Evolutionary conservation across 2,888 invertebrate species (phyloP), one percentile per base, ranked within the genome.

Genomic region (Aphodius granarius): DNA sequence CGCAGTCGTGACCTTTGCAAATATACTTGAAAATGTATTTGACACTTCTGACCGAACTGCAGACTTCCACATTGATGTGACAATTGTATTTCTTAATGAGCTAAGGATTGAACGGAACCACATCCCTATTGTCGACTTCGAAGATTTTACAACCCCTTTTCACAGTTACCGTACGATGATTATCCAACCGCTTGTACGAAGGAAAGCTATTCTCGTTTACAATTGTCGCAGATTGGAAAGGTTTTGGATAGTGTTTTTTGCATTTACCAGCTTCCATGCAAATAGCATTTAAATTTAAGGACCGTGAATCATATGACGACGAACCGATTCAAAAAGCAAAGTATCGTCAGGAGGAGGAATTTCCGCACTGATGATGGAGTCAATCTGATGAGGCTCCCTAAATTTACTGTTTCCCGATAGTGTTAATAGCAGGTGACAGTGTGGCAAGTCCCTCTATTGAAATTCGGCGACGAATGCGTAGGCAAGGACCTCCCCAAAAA

Each of bases 21-120:
- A 43, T 18, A 79, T 84, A 83, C 71, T 81, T 83, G 72, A 79
- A 81, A 16, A 83, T 75, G 77, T 83, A 83, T 78, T 79, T 82
- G 66, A 83, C 83, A 80, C 77, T 80, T 76, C 66, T 78, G 0
- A 82, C 74, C 20, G 80, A 81, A 19, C 16, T 16, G 20, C 72
- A 72, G 20, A 82, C 74, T 79, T 83, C 81, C 23, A 83, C 82
- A 76, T 84, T 84, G 6, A 84, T 82, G 74, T 83, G 83, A 73
- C 79, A 78, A 78, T 83, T 82, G 74, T 81, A 82, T 68, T 78
- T 75, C n/a, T 66, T 63, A 18, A 78, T 73, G 21, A 82, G 70
- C 63, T 75, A 77, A 62, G 79, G 78, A 78, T 80, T 80, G 66
- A 80, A 83, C 22, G 84, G 84, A 5, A 86, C 85, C 62, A 83